These are phyloP conservation scores for Empis stercorea DNA, from an alignment of 2,888 invertebrate genomes.

Conservation along the genomic window DNA sequence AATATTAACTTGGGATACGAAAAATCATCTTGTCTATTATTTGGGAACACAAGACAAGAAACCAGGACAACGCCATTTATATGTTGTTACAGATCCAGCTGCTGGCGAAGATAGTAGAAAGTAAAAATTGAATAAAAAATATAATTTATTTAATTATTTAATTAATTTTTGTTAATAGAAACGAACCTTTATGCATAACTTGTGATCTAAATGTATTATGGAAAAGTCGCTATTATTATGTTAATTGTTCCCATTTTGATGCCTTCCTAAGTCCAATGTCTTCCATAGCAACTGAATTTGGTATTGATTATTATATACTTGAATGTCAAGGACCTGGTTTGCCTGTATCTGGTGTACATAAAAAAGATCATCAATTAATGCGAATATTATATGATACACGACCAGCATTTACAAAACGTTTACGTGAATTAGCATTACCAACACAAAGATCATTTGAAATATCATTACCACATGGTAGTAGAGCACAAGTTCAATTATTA, in stretches of 20 bases:
- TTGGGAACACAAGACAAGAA: slow-evolving; percentile 66
- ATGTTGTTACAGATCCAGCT: slow-evolving; percentile 67
- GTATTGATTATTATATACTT: slow-evolving; percentile 53
- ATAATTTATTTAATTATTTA: neutral
- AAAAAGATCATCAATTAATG: slow-evolving; percentile 60
- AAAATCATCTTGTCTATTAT: slow-evolving; percentile 67
- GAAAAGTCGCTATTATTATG: slow-evolving; percentile 67
- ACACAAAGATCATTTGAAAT: slow-evolving; percentile 72
- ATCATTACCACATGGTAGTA: slow-evolving; percentile 69
- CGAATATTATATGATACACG: slow-evolving; percentile 65
- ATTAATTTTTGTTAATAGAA: slow-evolving; percentile 19
- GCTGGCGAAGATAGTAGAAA: slow-evolving; percentile 53
- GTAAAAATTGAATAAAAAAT: slow-evolving; percentile 23
- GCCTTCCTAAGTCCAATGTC: slow-evolving; percentile 53
- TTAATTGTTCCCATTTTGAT: slow-evolving; percentile 77
- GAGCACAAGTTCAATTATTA: slow-evolving; percentile 76
- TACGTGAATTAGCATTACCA: slow-evolving; percentile 71
- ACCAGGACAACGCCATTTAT: slow-evolving; percentile 79
- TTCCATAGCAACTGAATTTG: slow-evolving; percentile 30
- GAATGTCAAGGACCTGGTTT: slow-evolving; percentile 87
- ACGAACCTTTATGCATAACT: slow-evolving; percentile 73
- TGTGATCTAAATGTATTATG: slow-evolving; percentile 66
- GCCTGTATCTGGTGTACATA: slow-evolving; percentile 68
- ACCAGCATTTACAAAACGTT: slow-evolving; percentile 48
- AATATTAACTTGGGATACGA: slow-evolving; percentile 75